Base-by-base conservation (phyloP, 2,113 vertebrate species). In the Vulpes ferrilata region DNA sequence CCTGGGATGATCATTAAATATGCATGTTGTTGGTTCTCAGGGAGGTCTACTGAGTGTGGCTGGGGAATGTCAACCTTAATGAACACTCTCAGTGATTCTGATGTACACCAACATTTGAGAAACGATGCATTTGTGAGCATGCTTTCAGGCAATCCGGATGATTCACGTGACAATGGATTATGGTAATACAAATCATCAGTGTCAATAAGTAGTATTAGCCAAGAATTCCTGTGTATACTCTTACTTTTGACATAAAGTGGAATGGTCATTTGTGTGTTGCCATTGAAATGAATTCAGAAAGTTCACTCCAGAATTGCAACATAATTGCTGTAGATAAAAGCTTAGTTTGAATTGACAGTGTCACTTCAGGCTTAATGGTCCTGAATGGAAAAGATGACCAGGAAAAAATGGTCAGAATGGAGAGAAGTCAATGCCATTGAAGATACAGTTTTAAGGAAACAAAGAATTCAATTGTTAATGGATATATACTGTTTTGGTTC, bases 251-350 rank as follows among this genome's bases (percentile, higher is more conserved):
- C 23, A 71, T 69, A 84, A 13, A 74, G 3, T 4, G 1, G 4
- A 57, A 69, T 23, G 30, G 23, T 62, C 69, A 92, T 80, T 94
- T 80, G 64, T 92, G 78, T 94, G 67, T 87, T 83, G 51, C 3
- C 51, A 53, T 67, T 89, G 25, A 82, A 73, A 93, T 35, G 30
- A 84, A 71, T 88, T 95, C 20, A 76, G 65, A 73, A 74, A 96
- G 78, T 81, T 38, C 59, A 27, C 32, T 69, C 5, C 71, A 88
- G 87, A 53, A 78, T 91, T 35, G 7, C 13, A 88, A 53, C 10
- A 62, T 81, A 55, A 38, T 19, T 93, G 53, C 12, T 84, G 3
- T 16, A 65, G 53, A 55, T 74, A 57, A 60, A 86, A 64, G 1
- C 35, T 87, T 57, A 30, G 11, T 85, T 81, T 89, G 73, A 35